phyloP scores from a whole-genome alignment of 1,140 invertebrate genomes.

The Spodoptera litura region DNA sequence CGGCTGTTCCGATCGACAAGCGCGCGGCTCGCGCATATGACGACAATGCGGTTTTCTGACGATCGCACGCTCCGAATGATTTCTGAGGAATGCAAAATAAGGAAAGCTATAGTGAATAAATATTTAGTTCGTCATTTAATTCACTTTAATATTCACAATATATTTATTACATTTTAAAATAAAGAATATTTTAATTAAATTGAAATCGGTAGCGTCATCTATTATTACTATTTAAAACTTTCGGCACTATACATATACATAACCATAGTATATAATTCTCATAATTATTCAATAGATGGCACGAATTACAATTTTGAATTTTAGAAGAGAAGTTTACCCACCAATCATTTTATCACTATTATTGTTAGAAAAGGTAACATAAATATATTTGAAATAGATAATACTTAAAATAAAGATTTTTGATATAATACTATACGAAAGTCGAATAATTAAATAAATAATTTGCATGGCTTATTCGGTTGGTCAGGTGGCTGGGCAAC shows the following conservation, averaged over 20 bases:
- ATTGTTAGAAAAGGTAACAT: no score
- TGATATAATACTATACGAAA: no score
- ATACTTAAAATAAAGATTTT: no score
- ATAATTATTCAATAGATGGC: conserved; percentile 1
- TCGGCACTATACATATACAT: background rate
- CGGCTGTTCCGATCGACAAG: conserved; percentile 80
- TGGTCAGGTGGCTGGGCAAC: no score
- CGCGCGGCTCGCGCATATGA: conserved; percentile 81
- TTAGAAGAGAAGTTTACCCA: no score
- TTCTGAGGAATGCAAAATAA: conserved; percentile 54
- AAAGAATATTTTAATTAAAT: no score
- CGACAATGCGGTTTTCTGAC: conserved; percentile 65
- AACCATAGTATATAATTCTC: no score
- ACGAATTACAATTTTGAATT: background rate
- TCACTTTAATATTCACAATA: background rate
- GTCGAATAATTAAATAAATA: no score
- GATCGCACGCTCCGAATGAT: conserved; percentile 70
- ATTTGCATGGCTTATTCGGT: no score
- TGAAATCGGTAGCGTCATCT: conserved; percentile 8
- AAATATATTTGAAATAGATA: no score
- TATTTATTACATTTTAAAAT: background rate
- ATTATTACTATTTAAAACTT: background rate
- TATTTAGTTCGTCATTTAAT: background rate
- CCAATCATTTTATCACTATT: no score
- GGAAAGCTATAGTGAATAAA: background rate